Evolutionary conservation across 2,888 invertebrate species (phyloP), one percentile per base, ranked within the genome.

Genomic region (Andrena chrysosceles): DNA sequence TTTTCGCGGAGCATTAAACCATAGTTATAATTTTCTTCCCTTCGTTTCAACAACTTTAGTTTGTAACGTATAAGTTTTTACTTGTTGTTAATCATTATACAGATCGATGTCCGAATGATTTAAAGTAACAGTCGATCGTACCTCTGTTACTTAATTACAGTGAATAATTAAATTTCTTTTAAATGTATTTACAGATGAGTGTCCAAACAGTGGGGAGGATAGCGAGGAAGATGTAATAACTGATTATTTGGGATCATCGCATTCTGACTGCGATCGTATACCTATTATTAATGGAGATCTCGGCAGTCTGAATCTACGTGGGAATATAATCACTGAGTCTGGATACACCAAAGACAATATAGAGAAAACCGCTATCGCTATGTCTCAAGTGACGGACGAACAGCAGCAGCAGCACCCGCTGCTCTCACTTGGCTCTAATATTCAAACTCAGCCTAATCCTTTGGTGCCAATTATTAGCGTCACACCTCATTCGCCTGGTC

Each of bases 381-480:
- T 92, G 92, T 90, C 92, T 52, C 91, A 90, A 68, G 84, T 78
- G 52, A 79, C 77, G 68, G 91, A 92, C 31, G 89, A 90, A 49
- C 88, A 89, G 54, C 89, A 88, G 72, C 91, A 89, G 87, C 91
- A 90, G 88, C 90, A 90, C 80, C 83, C 87, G 20, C 72, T 89
- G 81, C 86, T 89, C 67, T 33, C 85, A 73, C 87, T 91, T 69
- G 89, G 89, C 87, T 88, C 90, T 82, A 90, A 87, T 73, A 85
- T 86, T 77, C 90, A 87, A 87, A 87, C 87, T 81, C 93, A 91
- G 87, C 90, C 91, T 80, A 92, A 91, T 91, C 93, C 95, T 74
- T 93, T 96, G 93, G 97, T 97, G 92, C 98, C 98, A 83, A 98
- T 96, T 77, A 98, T 98, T 93, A 97, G 97, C 94, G 97, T 98